phyloP scores from a whole-genome alignment of 2,797 vertebrate genomes.

The Enteromius thamalakanensis region DNA sequence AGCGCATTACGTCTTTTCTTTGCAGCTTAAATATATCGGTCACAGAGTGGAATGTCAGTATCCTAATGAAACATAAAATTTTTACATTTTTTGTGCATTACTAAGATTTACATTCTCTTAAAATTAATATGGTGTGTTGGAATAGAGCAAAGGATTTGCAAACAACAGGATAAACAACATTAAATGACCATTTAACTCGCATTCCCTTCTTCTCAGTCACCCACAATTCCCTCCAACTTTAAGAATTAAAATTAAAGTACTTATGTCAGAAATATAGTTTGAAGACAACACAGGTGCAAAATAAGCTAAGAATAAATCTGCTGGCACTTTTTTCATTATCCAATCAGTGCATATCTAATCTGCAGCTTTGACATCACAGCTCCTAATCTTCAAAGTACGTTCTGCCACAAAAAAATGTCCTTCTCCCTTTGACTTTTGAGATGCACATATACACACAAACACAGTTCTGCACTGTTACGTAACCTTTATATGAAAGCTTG shows the following conservation, averaged over 20 bases:
- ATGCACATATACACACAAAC: constrained; percentile 37
- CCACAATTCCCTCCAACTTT: not conserved
- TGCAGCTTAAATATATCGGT: constrained; percentile 16
- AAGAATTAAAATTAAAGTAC: not conserved
- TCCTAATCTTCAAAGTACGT: constrained; percentile 74
- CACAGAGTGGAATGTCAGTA: constrained; percentile 22
- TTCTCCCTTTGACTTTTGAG: constrained; percentile 39
- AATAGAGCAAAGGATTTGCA: not conserved
- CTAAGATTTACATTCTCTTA: constrained; percentile 4
- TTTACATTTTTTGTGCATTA: not conserved
- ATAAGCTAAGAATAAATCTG: not conserved
- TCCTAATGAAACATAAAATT: not conserved
- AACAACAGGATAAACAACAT: not conserved
- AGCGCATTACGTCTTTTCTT: constrained; percentile 2
- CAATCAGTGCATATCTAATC: constrained; percentile 52
- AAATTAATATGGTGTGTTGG: not conserved
- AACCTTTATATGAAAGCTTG: constrained; percentile 60
- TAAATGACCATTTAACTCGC: not conserved
- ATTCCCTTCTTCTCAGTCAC: not conserved
- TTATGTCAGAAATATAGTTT: not conserved
- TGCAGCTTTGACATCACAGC: constrained; percentile 53
- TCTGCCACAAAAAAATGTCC: constrained; percentile 61
- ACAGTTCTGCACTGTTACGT: constrained; percentile 57
- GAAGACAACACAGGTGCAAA: constrained; percentile 14
- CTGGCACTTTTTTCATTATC: constrained; percentile 10